Base-by-base conservation (phyloP, 2,797 vertebrate genomes). In the Catharus ustulatus region DNA sequence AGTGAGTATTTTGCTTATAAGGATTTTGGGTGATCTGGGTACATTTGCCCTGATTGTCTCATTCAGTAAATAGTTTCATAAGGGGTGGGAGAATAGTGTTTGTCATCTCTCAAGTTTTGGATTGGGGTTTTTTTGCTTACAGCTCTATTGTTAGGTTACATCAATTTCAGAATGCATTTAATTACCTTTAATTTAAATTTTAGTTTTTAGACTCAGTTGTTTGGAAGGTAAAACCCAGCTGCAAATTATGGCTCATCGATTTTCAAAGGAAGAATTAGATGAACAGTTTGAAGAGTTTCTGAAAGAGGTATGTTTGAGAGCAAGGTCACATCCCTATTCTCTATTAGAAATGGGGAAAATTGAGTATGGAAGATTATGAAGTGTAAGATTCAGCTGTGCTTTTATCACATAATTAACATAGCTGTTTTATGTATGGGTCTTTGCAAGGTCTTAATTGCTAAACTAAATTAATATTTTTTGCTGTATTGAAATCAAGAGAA, bases 221-320 rank as follows among this genome's bases (percentile, higher is more conserved):
- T 91, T 75, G 75, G 91, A 87, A 94, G 46, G 36, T 83, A 62
- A 83, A 88, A 90, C 36, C 32, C 63, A 77, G 29, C 72, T 92
- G 40, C 16, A 90, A 59, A 96, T 68, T 19, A 99, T 99, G 99
- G 97, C 98, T 95, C 96, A 90, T 75, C 97, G 82, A 72, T 94
- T 98, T 96, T 98, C 98, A 51, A 98, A 98, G 92, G 98, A 99
- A 92, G 98, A 99, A 79, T 86, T 99, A 94, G 99, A 99, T 94
- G 98, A 99, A 84, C 98, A 99, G 94, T 99, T 99, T 97, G 99
- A 99, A 94, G 98, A 98, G 94, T 99, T 99, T 95, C 94, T 99
- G 96, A 99, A 98, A 95, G 99, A 99, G 98, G 99, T 99, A 98
- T 78, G 95, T 93, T 84, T 83, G 62, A 77, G 64, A 81, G 72